Percentiles rank a stretch among this genome's conserved stretches.
These are phyloP conservation scores for Montipora capricornis DNA, from an alignment of 64 coral and sea anemone species.

Conservation along the genomic window DNA sequence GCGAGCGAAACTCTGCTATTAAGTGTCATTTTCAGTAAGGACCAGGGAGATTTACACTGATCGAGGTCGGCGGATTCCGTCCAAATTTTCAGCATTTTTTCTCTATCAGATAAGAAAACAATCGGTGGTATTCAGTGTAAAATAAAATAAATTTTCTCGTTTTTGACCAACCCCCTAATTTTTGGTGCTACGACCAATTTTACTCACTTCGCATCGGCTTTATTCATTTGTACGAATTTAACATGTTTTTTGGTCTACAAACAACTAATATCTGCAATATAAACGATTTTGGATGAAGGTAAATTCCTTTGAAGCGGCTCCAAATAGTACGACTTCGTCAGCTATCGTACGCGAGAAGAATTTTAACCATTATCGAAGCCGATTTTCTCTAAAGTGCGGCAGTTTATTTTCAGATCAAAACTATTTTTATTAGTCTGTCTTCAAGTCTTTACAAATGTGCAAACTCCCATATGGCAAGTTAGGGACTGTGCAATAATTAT, in stretches of 20 bases:
- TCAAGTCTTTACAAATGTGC: no score
- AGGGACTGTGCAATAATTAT: no score
- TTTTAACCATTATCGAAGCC: not conserved
- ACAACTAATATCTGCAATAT: not conserved
- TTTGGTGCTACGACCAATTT: not conserved
- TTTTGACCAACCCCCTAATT: not conserved
- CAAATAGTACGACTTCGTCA: not conserved
- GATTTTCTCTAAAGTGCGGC: no score
- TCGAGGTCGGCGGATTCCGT: not conserved
- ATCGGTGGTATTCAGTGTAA: not conserved
- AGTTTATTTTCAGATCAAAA: no score
- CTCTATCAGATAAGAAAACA: not conserved
- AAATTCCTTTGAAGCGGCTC: not conserved
- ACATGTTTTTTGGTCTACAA: not conserved
- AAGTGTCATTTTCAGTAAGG: no score
- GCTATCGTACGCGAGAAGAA: not conserved
- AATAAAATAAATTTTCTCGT: conserved; percentile 8
- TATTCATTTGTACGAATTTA: not conserved
- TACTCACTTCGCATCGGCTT: no score
- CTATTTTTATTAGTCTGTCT: no score
- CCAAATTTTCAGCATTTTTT: not conserved
- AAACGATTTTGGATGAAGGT: not conserved
- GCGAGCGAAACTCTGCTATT: no score
- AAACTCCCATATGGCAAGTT: no score
- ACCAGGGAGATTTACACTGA: not conserved